Percentiles rank a stretch among this genome's conserved stretches.
Evolutionary conservation across 2,888 invertebrate genomes (phyloP).

Genomic region (Cryptophagus acutangulus): DNA sequence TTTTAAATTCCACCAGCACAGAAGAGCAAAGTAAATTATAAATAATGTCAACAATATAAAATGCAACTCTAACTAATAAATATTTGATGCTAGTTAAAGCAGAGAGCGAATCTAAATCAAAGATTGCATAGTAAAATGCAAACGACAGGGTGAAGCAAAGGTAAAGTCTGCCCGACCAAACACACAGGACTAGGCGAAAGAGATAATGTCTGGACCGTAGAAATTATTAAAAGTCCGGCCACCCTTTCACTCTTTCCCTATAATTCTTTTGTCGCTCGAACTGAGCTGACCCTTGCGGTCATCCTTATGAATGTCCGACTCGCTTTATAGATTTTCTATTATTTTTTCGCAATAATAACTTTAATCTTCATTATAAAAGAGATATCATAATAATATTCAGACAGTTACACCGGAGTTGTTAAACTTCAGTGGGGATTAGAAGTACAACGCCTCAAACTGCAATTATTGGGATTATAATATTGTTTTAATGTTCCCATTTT

Average conservation of each 20-base stretch:
- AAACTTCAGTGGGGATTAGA: conserved; percentile 30
- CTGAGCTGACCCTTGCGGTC: conserved; percentile 21
- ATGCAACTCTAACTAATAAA: too few species aligned
- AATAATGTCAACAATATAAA: too few species aligned
- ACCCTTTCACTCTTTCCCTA: conserved; percentile 43
- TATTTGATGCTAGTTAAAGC: too few species aligned
- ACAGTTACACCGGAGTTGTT: conserved; percentile 11
- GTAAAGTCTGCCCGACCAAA: too few species aligned
- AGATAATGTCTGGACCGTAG: conserved; percentile 40
- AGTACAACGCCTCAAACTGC: conserved; percentile 39
- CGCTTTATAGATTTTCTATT: background rate
- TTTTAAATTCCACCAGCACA: too few species aligned
- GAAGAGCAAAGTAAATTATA: too few species aligned
- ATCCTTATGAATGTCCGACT: conserved; percentile 4
- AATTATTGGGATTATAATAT: conserved; percentile 46
- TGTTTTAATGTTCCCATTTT: conserved; percentile 13
- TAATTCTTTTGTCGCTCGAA: conserved; percentile 39
- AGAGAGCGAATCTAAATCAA: too few species aligned
- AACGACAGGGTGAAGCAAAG: too few species aligned
- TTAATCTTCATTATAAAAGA: too few species aligned
- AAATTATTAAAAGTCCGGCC: conserved; percentile 44
- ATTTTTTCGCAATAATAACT: conserved; percentile 5
- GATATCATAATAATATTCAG: conserved; percentile 15
- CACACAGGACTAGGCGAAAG: too few species aligned
- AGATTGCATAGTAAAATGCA: too few species aligned